Evolutionary conservation across 2,888 invertebrate species (phyloP), one percentile per base, ranked within the genome.

Genomic region (Cenopis cana): DNA sequence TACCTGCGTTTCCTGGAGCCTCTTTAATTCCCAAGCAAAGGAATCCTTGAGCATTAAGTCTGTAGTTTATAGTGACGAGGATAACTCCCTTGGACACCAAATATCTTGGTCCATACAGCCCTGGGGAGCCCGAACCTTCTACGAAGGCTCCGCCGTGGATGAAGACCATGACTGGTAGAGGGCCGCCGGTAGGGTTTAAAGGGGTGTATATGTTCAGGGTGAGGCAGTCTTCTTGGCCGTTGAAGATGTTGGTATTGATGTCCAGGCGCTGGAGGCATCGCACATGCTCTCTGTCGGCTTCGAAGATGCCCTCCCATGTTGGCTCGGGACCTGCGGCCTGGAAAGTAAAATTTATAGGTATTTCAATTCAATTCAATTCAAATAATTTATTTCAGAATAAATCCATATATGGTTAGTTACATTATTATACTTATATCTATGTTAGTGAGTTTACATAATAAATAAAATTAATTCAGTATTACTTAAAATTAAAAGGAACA

Each of bases 91-190:
- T 88, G 8, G 79, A 50, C 0, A 88, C 80, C 54, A 93, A 75
- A 71, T 88, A 87, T 29, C 85, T 81, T 0, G 92, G 90, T 0
- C 91, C 91, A 18, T 88, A 92, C 1, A 89, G 2, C 0, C 81
- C 3, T 2, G 78, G 77, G 4, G 82, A 79, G 0, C 83, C 82
- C 0, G 90, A 89, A 0, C 91, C 91, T 66, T 85, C 78, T 46
- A 83, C 86, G 75, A 81, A 93, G 0, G 88, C 92, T 68, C 93
- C 93, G 4, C 93, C 93, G 24, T 93, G 93, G 3, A 93, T 83
- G 72, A 82, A 91, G 4, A 88, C 82, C 92, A 93, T 92, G 11
- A 92, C 90, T 0, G 92, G 89, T n/a, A 89, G 76, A 9, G 74
- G 78, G 4, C 76, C 50, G 4, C 76, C 50, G 0, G 67, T 33